These are phyloP conservation scores for Palaemon carinicauda DNA, from an alignment of 1,140 invertebrate genomes.

Conservation along the genomic window DNA sequence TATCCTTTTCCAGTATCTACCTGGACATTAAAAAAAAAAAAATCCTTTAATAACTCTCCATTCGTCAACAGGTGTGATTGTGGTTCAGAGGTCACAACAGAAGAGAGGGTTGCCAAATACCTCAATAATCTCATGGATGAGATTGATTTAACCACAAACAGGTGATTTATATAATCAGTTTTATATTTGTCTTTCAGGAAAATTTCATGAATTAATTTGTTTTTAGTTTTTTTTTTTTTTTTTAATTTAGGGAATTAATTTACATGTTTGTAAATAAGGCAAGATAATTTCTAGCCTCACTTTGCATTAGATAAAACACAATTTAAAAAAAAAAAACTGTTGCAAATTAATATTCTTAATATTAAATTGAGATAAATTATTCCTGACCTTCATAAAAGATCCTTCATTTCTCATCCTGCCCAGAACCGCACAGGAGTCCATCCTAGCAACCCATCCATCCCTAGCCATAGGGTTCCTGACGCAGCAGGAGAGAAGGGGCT, in stretches of 20 bases:
- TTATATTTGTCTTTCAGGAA: background rate
- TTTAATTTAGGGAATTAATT: too few species aligned
- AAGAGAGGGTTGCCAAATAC: conserved; percentile 26
- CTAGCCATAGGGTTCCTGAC: conserved; percentile 24
- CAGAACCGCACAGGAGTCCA: background rate
- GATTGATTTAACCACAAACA: background rate
- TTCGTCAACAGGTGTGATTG: conserved; percentile 8
- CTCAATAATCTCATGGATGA: conserved; percentile 24
- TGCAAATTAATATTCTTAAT: background rate
- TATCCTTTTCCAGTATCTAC: background rate
- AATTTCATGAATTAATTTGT: too few species aligned
- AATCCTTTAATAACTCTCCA: background rate
- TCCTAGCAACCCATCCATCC: conserved; percentile 14
- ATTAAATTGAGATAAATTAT: background rate
- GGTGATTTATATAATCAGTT: background rate
- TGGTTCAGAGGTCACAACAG: background rate
- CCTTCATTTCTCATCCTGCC: background rate
- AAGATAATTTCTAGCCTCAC: too few species aligned
- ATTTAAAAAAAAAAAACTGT: too few species aligned
- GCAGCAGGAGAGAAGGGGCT: conserved; percentile 7
- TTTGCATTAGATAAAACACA: too few species aligned
- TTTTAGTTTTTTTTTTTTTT: too few species aligned
- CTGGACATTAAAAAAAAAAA: too few species aligned
- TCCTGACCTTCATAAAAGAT: too few species aligned
- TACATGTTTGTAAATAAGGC: too few species aligned